Base-by-base conservation (phyloP, 1,140 invertebrate genomes). In the Hermetia illucens region DNA sequence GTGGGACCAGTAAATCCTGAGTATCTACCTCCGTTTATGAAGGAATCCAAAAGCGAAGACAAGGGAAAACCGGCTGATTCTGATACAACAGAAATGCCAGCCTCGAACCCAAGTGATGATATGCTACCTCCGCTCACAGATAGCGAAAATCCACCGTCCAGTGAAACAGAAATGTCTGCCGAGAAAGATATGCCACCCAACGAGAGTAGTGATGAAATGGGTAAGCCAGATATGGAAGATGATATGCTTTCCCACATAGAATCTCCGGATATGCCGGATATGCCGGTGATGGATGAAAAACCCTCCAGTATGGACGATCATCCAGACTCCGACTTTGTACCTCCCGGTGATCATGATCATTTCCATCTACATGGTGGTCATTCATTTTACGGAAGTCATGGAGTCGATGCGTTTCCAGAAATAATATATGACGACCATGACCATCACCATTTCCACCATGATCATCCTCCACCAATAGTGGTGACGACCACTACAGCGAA, bases 371-470 rank as follows among this genome's bases (percentile, higher is more conserved):
- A 69, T 42, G 45, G 60, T 32, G 46, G 63, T 34, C 55, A 64
- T 33, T 49, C n/a, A n/a, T n/a, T 51, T 54, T 16, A 39, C 44
- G 34, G 56, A 52, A 25, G 27, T 20, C 24, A 51, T 47, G 17
- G 44, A 32, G 15, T 48, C 63, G 53, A 60, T 21, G 58, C 64
- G 43, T 63, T 66, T 47, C 63, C 62, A 0, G 57, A 61, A 31
- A 51, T 65, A 36, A 47, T 54, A 29, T 64, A 68, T 19, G 64
- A 66, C 43, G 63, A 63, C 44, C 57, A 65, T 38, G 61, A 64
- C 41, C 54, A 62, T 29, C 63, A 72, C 38, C 52, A 64, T 43
- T 58, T 68, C 40, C 39, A 54, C 39, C 42, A 59, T 40, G 49
- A 62, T 39, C 52, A 66, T 37, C 47, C 53, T 32, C 21, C 43